Evolutionary conservation across 2,888 invertebrate genomes (phyloP).

Genomic region (Caenorhabditis sp.): DNA sequence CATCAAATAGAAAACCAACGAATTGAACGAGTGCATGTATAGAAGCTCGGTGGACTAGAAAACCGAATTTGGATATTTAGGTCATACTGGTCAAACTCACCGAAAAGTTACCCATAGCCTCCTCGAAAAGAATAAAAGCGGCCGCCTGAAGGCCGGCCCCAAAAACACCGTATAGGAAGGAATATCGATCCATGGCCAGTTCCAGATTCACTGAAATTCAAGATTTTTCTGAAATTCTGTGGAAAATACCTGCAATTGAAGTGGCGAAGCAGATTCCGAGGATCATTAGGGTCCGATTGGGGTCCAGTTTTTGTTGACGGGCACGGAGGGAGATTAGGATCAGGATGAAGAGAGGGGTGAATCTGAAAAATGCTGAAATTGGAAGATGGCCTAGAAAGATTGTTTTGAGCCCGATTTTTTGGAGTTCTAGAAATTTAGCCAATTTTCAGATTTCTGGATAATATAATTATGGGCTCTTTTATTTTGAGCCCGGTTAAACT

Average conservation of each 20-base stretch:
- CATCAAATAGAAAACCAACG: conserved; percentile 64
- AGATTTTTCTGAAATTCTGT: neutral
- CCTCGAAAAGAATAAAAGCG: conserved; percentile 48
- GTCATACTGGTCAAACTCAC: conserved; percentile 5
- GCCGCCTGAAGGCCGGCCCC: conserved; percentile 55
- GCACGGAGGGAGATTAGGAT: conserved; percentile 26
- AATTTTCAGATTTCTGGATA: too few species aligned
- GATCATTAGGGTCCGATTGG: conserved; percentile 34
- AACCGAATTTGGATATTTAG: neutral
- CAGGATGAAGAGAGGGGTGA: conserved; percentile 46
- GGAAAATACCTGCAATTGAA: conserved; percentile 43
- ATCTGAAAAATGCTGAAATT: conserved; percentile 32
- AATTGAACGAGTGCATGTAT: conserved; percentile 69
- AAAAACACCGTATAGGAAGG: conserved; percentile 59
- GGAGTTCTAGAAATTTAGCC: too few species aligned
- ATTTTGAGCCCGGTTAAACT: too few species aligned
- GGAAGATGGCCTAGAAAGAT: too few species aligned
- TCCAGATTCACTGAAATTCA: conserved; percentile 59
- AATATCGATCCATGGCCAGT: conserved; percentile 61
- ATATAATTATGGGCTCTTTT: too few species aligned
- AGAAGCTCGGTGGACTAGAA: conserved; percentile 61
- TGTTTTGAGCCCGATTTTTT: too few species aligned
- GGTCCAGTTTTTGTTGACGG: conserved; percentile 29
- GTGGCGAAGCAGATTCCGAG: conserved; percentile 48
- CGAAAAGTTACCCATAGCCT: conserved; percentile 35